Evolutionary conservation across 2,113 vertebrate species (phyloP), one percentile per base, ranked within the genome.

Genomic region (Smithornis capensis): DNA sequence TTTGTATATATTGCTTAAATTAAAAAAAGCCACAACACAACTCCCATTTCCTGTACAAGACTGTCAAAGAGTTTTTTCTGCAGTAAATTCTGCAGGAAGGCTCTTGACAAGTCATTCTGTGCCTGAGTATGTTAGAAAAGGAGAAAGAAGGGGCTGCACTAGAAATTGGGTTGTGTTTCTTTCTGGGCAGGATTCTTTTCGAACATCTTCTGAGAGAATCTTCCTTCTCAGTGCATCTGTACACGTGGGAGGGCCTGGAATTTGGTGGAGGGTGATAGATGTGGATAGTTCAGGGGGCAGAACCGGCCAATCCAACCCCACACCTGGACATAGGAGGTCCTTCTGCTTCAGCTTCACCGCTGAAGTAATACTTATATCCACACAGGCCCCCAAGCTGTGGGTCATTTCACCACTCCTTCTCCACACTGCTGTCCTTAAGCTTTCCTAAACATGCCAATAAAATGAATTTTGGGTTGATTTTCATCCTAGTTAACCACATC

Each of bases 1-100:
- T 98, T 97, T 92, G 90, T 96, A 89, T 85, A 40, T 89, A 92
- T 97, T 96, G 96, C 95, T 95, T 96, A 96, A 98, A 97, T 97
- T 90, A 81, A 83, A 95, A 91, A 97, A 96, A 89, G 87, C 55
- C 31, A 11, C 45, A 31, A 71, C 82, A 94, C 60, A 95, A 87
- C 88, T 97, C 88, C 3, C 42, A 91, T 96, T 97, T 98, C 87
- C 94, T 96, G 94, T 95, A 95, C 94, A 94, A 96, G 96, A 81
- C 81, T 95, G 95, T 96, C 95, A 96, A 95, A 93, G 69, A 56
- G 70, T 56, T 78, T 65, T 86, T 87, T 89, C 97, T 89, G 87
- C 83, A 94, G 92, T 96, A 93, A 97, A 96, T 97, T 89, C 94
- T 82, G 50, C 28, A 21, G 70, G 91, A 88, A 92, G 31, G 49